phyloP scores from a whole-genome alignment of 1,140 invertebrate genomes.

The Holcopasites calliopsidis region DNA sequence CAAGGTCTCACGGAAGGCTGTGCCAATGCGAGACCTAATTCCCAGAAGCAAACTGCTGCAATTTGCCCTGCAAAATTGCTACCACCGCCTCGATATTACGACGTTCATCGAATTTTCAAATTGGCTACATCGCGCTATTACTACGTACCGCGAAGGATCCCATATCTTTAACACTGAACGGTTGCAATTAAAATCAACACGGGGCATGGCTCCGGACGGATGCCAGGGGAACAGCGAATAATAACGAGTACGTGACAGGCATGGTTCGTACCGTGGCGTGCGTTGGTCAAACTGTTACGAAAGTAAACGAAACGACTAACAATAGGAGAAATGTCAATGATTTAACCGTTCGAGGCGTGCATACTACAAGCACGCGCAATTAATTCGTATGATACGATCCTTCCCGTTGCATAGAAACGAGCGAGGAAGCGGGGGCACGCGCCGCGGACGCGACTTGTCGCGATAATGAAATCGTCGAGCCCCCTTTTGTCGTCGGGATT shows the following conservation, averaged over 20 bases:
- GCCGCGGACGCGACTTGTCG: conserved; percentile 1
- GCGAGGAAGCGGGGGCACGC: conserved; percentile 27
- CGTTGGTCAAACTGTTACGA: conserved; percentile 14
- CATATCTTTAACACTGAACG: no score
- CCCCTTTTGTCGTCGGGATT: neutral
- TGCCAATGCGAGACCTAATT: neutral
- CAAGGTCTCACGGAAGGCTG: neutral
- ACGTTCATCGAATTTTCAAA: no score
- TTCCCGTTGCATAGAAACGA: conserved; percentile 56
- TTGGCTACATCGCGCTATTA: no score
- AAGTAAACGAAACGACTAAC: conserved; percentile 10
- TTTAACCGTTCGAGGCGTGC: conserved; percentile 46
- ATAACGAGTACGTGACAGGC: conserved; percentile 45
- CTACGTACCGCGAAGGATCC: no score
- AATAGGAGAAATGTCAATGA: conserved; percentile 46
- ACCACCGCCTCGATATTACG: no score
- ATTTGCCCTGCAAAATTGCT: neutral
- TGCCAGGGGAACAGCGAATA: conserved; percentile 38
- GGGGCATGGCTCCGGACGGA: neutral
- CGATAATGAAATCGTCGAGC: neutral
- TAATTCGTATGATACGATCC: conserved; percentile 51
- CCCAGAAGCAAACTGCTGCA: neutral
- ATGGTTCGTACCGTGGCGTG: neutral
- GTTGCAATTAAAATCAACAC: conserved; percentile 22
- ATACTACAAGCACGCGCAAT: conserved; percentile 49